phyloP scores from a whole-genome alignment of 2,888 invertebrate genomes.

The Melinaea marsaeus region DNA sequence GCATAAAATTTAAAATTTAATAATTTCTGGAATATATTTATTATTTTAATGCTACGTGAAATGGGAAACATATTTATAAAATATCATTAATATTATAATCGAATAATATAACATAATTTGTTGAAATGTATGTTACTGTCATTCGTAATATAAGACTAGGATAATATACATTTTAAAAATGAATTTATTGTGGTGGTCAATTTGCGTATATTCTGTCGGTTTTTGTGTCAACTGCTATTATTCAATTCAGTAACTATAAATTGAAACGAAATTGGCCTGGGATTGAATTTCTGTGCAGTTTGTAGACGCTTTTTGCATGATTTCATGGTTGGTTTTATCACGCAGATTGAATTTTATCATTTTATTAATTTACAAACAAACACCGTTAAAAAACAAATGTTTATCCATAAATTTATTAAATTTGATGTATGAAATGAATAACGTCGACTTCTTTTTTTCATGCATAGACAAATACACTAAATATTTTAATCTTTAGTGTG shows the following conservation, averaged over 20 bases:
- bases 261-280: conserved; percentile 26
- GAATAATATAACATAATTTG: neutral
- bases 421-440: too few species aligned
- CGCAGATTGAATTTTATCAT: conserved; percentile 8
- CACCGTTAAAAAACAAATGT: neutral
- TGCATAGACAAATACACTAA: too few species aligned
- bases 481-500: too few species aligned
- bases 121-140: neutral
- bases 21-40: neutral
- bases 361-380: conserved; percentile 6
- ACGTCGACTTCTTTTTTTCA: too few species aligned
- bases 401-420: too few species aligned
- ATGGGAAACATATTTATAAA: neutral
- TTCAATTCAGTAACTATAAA: conserved; percentile 29
- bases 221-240: conserved; percentile 29
- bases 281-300: conserved; percentile 21
- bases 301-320: conserved; percentile 5
- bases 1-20: neutral
- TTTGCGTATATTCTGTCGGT: conserved; percentile 19
- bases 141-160: neutral
- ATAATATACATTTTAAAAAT: conserved; percentile 14
- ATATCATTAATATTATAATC: neutral
- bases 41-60: neutral
- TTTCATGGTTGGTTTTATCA: conserved; percentile 15
- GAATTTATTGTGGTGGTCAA: conserved; percentile 20